Base-by-base conservation (phyloP, 2,888 invertebrate genomes). In the Crioceris asparagi region DNA sequence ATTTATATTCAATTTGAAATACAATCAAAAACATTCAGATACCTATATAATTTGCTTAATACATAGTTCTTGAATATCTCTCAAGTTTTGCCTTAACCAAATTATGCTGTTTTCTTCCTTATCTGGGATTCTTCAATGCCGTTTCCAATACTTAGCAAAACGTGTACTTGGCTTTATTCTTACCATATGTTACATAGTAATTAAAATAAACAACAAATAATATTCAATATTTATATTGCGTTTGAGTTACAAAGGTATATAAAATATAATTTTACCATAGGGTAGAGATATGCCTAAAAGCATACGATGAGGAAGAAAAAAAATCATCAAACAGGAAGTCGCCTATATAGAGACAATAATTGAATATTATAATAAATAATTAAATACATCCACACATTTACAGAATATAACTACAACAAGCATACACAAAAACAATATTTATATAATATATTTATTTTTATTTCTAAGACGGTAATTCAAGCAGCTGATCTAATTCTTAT, bases 201-300 rank as follows among this genome's bases (percentile, higher is more conserved):
- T n/a, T n/a, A n/a, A n/a, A n/a, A n/a, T n/a, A n/a, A n/a, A 17
- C 2, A 12, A 16, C 2, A 31, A 17, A 14, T 6, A 30, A 25
- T 29, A 30, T 40, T 38, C 33, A 40, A 40, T 39, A 41, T 37
- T 29, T 46, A 36, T 46, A 44, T 47, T 47, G 47, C 43, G 43
- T 41, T n/a, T 41, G 38, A 44, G 37, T 47, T 48, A 48, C 40
- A 48, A 48, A 48, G 46, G 48, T 48, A 48, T 48, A 48, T 45
- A 48, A 47, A 48, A 48, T 47, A 48, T 48, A 47, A 44, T 39
- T 47, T 45, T 37, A 45, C 37, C 39, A 36, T 44, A 44, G 37
- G n/a, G 31, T 43, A 43, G 35, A 39, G 17, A 38, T 35, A 39
- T 45, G 40, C 40, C 40, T 39, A 30, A 38, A 38, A 29, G 29